Base-by-base conservation (phyloP, 1,140 invertebrate genomes). In the Bombus confusus region DNA sequence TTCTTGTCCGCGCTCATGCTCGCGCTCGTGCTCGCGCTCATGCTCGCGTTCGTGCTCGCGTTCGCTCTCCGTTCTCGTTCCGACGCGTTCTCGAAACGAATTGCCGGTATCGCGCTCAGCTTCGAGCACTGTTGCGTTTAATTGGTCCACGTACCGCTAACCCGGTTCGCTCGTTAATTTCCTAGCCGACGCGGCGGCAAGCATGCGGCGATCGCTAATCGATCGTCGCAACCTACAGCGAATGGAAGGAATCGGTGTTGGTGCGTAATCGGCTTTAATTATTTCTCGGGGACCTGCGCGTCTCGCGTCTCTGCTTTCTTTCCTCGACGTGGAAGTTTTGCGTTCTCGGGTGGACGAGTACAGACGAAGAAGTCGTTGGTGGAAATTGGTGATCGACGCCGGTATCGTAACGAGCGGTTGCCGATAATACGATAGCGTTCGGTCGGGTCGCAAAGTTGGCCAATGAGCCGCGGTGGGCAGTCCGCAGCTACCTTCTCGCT, bases 401-500 rank as follows among this genome's bases (percentile, higher is more conserved):
- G 79, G 83, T 89, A 88, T 89, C 88, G 87, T 89, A 83, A 89
- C 87, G 78, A 88, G 69, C 83, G 68, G 83, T 71, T 41, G 69
- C 81, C 86, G 91, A 93, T 91, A 91, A 92, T 91, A 86, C 86
- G 89, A 92, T 88, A 93, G 87, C 89, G 88, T 86, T 86, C 37
- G 62, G 66, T 86, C 84, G 88, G 87, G 85, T 92, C 90, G 88
- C 89, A 85, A 92, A 92, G 90, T 94, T 88, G 93, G 90, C 94
- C 94, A 94, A 94, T 94, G 91, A 93, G 93, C 92, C 94, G 91
- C 91, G 80, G 93, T 94, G 93, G 94, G 94, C 93, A 93, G 94
- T 94, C 92, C 93, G 75, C 92, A 87, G 88, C 91, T 92, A 92
- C 92, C 91, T 91, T 93, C 91, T 83, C 91, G 91, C 91, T 93